Percentiles rank a stretch among this genome's conserved stretches.
phyloP scores from a whole-genome alignment of 2,888 invertebrate species.

The Cenopis cana region DNA sequence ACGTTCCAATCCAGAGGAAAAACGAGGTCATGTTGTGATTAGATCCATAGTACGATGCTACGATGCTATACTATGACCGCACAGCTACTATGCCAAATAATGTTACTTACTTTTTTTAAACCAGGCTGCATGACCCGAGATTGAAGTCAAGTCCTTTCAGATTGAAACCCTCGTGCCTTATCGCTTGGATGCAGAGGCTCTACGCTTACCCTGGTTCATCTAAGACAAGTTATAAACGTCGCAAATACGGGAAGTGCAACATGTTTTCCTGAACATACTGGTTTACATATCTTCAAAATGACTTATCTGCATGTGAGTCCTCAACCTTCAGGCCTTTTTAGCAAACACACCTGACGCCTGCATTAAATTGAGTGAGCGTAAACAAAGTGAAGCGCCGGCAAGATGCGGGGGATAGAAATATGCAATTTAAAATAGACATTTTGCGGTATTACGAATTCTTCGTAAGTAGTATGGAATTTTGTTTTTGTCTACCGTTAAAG shows the following conservation, averaged over 20 bases:
- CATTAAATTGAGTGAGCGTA: slow-evolving; percentile 25
- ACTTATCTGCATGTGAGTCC: neutral
- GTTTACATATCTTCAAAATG: neutral
- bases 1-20: too few relatives aligned
- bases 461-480: neutral
- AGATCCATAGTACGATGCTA: too few relatives aligned
- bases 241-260: neutral
- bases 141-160: too few relatives aligned
- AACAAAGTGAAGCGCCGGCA: slow-evolving; percentile 14
- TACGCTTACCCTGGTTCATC: too few relatives aligned
- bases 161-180: too few relatives aligned
- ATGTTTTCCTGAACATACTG: slow-evolving; percentile 11
- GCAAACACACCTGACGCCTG: neutral
- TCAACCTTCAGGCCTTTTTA: neutral
- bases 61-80: too few relatives aligned
- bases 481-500: too few relatives aligned
- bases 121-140: too few relatives aligned
- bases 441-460: slow-evolving; percentile 12
- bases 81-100: too few relatives aligned
- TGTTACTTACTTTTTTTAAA: too few relatives aligned
- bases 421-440: slow-evolving; percentile 25
- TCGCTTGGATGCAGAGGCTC: too few relatives aligned
- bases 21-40: too few relatives aligned
- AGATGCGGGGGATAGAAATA: slow-evolving; percentile 6
- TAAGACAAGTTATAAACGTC: neutral